These are phyloP conservation scores for Falco berigora DNA, from an alignment of 2,797 vertebrate genomes.

Conservation along the genomic window DNA sequence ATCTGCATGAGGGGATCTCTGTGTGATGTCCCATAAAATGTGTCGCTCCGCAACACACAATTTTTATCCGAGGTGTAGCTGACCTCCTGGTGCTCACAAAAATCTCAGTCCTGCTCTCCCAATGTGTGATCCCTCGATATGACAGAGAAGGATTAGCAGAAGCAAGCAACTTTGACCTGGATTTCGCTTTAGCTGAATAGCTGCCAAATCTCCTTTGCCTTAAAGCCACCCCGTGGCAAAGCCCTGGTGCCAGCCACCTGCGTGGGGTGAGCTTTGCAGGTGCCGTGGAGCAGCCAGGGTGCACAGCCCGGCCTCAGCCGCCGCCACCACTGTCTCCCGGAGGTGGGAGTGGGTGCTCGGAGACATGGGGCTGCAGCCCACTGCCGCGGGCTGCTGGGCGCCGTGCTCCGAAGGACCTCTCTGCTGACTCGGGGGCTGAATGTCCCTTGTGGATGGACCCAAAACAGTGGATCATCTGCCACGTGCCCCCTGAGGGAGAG, in stretches of 20 bases:
- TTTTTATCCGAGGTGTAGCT: not conserved
- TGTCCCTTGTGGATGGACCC: not conserved
- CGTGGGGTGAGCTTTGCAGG: not conserved
- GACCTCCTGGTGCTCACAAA: not conserved
- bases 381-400: not conserved
- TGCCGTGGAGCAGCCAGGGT: not conserved
- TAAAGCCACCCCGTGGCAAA: not conserved
- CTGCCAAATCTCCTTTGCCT: not conserved
- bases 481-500: not conserved
- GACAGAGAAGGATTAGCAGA: not conserved
- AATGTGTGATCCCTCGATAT: not conserved
- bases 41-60: slow-evolving; percentile 39
- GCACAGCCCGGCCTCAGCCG: fast-evolving
- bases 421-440: not conserved
- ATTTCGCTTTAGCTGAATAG: not conserved
- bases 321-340: fast-evolving
- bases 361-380: not conserved
- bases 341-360: not conserved
- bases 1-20: not conserved
- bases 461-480: not conserved
- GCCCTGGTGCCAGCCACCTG: not conserved
- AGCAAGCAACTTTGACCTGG: not conserved
- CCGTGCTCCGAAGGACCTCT: not conserved
- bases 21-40: slow-evolving; percentile 26
- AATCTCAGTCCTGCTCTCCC: not conserved